Evolutionary conservation across 1,140 invertebrate genomes (phyloP), one percentile per base, ranked within the genome.

Genomic region (Diorhabda elongata): DNA sequence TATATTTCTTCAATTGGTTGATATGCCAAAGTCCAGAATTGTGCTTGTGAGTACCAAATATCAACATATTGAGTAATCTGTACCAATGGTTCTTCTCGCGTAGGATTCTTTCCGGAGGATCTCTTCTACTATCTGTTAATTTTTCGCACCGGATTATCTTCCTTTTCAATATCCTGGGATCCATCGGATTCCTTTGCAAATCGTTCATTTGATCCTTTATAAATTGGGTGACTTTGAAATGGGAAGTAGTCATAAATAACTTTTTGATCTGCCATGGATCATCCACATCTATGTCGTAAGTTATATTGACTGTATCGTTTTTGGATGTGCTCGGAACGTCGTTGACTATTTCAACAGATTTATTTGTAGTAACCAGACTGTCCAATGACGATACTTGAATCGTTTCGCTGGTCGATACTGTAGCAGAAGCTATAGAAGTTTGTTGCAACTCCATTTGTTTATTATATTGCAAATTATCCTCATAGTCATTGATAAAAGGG

Each of bases 401-500:
- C 1, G 9, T 5, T 61, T 11, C 8, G 8, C 9, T 11, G 41
- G 58, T 8, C 11, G 47, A 9, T 47, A 9, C 42, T 42, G 26
- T 26, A 6, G 45, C 6, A 42, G 43, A 26, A 9, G 52, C 47
- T 56, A 9, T 5, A 3, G n/a, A 47, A 26, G 11, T 5, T 41
- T 64, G 7, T 9, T 56, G 44, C 8, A 3, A n/a, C 45, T n/a
- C 6, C 4, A 9, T 26, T 42, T 42, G 3, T 45, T 5, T 59
- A 7, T 26, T 60, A 9, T 59, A 3, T 43, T 41, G 26, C 41
- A 62, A 75, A 45, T 74, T 60, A 59, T 76, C 71, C 11, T 58
- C 57, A 61, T 75, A 78, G 7, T 68, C 60, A 43, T 74, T 67
- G 42, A 78, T 73, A n/a, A 67, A 41, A 6, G 73, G 71, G n/a